Percentiles rank a stretch among this genome's conserved stretches.
These are phyloP conservation scores for Acronicta leporina DNA, from an alignment of 2,888 invertebrate genomes.

Conservation along the genomic window DNA sequence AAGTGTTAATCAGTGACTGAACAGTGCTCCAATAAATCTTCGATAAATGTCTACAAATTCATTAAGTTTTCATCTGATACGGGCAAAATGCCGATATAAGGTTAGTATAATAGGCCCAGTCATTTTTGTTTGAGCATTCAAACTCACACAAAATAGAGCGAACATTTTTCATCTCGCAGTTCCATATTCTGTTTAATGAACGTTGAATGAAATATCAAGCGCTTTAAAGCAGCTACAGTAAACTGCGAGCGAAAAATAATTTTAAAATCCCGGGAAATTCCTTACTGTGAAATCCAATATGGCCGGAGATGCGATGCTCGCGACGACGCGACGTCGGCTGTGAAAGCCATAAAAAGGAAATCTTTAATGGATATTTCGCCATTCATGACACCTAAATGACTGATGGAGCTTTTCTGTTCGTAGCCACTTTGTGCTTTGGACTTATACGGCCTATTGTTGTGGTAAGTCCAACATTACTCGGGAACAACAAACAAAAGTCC, in stretches of 20 bases:
- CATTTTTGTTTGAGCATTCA: constrained; percentile 25
- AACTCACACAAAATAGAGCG: constrained; percentile 36
- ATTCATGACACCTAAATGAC: constrained; percentile 67
- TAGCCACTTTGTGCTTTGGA: constrained; percentile 34
- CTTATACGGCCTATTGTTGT: constrained; percentile 47
- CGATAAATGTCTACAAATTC: constrained; percentile 9
- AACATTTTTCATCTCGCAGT: constrained; percentile 55
- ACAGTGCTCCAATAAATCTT: constrained; percentile 16
- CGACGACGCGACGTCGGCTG: constrained; percentile 43
- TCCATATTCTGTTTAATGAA: constrained; percentile 51
- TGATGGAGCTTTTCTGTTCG: constrained; percentile 64
- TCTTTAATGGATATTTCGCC: constrained; percentile 72
- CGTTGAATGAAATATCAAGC: constrained; percentile 54
- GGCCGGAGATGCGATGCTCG: constrained; percentile 49
- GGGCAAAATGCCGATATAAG: constrained; percentile 9
- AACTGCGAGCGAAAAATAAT: constrained; percentile 54
- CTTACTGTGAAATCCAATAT: constrained; percentile 65
- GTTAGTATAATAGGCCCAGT: constrained; percentile 18
- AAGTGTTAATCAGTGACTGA: constrained; percentile 3
- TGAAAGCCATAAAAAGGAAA: constrained; percentile 72
- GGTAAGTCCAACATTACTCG: constrained; percentile 23
- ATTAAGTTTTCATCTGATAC: constrained; percentile 5
- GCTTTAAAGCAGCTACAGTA: constrained; percentile 44
- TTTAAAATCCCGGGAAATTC: constrained; percentile 54
- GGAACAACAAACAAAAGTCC: constrained; percentile 33